These are phyloP conservation scores for Umimayanthus kanabou DNA, from an alignment of 92 coral and sea anemone species.

Conservation along the genomic window DNA sequence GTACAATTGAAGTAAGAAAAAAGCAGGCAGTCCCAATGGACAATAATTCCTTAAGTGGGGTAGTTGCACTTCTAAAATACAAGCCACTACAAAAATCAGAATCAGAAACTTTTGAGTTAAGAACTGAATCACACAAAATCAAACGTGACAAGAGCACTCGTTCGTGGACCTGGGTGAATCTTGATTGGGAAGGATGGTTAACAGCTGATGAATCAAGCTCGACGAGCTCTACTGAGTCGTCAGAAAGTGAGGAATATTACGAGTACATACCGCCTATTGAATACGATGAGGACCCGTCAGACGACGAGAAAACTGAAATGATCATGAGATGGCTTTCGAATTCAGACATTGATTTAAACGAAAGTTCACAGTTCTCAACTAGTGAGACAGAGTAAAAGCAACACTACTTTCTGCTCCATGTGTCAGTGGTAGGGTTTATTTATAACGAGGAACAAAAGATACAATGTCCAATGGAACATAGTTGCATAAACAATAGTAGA, in stretches of 20 bases:
- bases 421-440: too few species aligned
- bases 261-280: not conserved
- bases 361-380: too few species aligned
- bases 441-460: too few species aligned
- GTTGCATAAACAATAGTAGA: too few species aligned
- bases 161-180: constrained; percentile 14
- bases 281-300: not conserved
- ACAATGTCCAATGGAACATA: too few species aligned
- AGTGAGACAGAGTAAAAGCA: too few species aligned
- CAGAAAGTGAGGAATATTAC: not conserved
- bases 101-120: not conserved
- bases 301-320: constrained; percentile 15
- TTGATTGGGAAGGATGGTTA: not conserved
- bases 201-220: not conserved
- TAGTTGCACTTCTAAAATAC: not conserved
- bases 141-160: constrained; percentile 1
- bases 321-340: not conserved
- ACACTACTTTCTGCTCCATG: too few species aligned
- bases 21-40: not conserved
- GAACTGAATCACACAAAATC: not conserved
- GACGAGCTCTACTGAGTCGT: not conserved
- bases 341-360: not conserved
- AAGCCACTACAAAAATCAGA: not conserved
- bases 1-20: not conserved
- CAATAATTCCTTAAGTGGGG: not conserved